A percentile compares a stretch with the other conserved stretches of the same genome.
These are phyloP conservation scores for Eleginops maclovinus DNA, from an alignment of 2,113 vertebrate genomes.

Conservation along the genomic window DNA sequence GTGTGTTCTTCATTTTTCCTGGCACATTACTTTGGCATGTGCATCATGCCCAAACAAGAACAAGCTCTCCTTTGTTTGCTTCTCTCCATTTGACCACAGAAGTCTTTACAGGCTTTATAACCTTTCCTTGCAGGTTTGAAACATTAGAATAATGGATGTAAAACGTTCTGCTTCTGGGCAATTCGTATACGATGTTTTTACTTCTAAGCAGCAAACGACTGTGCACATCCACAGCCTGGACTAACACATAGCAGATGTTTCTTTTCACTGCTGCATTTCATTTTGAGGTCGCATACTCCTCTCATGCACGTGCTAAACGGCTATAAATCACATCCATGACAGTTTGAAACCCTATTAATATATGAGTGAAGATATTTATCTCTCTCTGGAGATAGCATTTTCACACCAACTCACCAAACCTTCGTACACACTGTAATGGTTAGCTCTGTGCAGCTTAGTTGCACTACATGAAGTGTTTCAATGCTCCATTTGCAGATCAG, in stretches of 20 bases:
- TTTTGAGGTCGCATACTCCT: slow-evolving; percentile 32
- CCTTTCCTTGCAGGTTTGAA: not conserved
- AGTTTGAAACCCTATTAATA: slow-evolving; percentile 1
- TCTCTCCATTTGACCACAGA: slow-evolving; percentile 8
- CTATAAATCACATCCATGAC: slow-evolving; percentile 36
- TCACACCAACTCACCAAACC: slow-evolving; percentile 9
- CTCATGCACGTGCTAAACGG: slow-evolving; percentile 19
- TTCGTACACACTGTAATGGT: not conserved
- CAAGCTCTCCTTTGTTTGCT: slow-evolving; percentile 57
- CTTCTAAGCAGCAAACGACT: not conserved
- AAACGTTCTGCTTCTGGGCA: not conserved
- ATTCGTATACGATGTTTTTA: slow-evolving; percentile 14
- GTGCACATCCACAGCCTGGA: not conserved
- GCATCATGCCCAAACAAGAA: slow-evolving; percentile 43
- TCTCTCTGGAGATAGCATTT: slow-evolving; percentile 13
- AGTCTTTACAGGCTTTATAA: not conserved
- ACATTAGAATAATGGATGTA: not conserved
- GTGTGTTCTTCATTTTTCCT: slow-evolving; percentile 32
- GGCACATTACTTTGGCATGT: slow-evolving; percentile 23
- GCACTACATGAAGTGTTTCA: not conserved
- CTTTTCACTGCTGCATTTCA: slow-evolving; percentile 30
- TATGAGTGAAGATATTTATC: slow-evolving; percentile 1
- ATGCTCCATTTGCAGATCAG: not conserved
- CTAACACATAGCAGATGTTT: slow-evolving; percentile 36
- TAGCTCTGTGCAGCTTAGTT: not conserved